These are phyloP conservation scores for Danaus chrysippus DNA, from an alignment of 2,888 invertebrate species.

Conservation along the genomic window DNA sequence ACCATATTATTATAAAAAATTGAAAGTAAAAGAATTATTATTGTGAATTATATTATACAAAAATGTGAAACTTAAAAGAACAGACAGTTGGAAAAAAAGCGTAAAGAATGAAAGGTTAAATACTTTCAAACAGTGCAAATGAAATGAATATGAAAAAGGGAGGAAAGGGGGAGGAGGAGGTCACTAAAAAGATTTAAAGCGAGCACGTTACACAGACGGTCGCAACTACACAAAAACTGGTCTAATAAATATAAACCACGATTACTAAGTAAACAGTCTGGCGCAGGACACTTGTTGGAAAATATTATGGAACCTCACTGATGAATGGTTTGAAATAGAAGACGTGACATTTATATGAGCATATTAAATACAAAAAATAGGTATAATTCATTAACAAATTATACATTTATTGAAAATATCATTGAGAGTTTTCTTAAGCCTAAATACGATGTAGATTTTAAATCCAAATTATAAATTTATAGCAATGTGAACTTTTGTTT, in stretches of 20 bases:
- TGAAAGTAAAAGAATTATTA: background rate
- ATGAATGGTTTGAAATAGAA: no score
- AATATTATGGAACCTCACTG: constrained; percentile 3
- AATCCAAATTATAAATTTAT: no score
- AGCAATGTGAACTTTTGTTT: no score
- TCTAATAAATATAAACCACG: constrained; percentile 60
- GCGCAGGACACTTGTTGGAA: constrained; percentile 51
- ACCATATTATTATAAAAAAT: no score
- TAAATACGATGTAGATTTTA: no score
- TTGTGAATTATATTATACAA: background rate
- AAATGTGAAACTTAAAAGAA: background rate
- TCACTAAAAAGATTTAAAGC: constrained; percentile 40
- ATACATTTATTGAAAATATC: no score
- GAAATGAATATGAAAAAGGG: constrained; percentile 34
- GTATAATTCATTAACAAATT: no score
- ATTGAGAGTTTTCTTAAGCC: no score
- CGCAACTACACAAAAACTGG: constrained; percentile 36
- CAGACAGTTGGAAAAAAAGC: background rate
- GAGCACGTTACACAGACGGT: constrained; percentile 30
- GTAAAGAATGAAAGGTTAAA: constrained; percentile 11
- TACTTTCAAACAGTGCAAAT: constrained; percentile 22
- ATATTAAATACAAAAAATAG: no score
- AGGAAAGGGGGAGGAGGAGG: constrained; percentile 27
- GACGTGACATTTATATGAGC: no score
- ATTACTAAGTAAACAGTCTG: constrained; percentile 46